These are phyloP conservation scores for Cepaea hortensis DNA, from an alignment of 2,888 invertebrate species.

Conservation along the genomic window DNA sequence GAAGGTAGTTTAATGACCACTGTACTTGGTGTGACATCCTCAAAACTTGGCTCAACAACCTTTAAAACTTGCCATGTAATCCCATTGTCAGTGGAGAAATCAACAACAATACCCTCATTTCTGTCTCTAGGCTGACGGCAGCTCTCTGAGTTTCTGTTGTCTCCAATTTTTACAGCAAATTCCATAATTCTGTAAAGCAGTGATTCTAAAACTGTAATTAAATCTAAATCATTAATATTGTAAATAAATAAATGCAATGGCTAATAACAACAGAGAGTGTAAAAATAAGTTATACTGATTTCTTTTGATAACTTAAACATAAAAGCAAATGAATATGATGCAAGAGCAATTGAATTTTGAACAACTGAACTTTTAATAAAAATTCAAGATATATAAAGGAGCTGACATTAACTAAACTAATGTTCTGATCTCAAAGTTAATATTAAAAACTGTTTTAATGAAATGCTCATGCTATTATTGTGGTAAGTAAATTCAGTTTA, in stretches of 20 bases:
- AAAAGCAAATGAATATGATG: too few species aligned
- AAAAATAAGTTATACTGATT: too few species aligned
- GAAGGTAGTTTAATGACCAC: slow-evolving; percentile 71
- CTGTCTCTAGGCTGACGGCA: slow-evolving; percentile 68
- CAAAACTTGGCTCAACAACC: slow-evolving; percentile 68
- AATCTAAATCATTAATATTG: too few species aligned
- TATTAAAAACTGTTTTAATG: background rate
- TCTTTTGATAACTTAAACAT: too few species aligned
- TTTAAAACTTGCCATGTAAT: slow-evolving; percentile 72
- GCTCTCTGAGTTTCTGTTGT: slow-evolving; percentile 57
- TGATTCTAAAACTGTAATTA: too few species aligned
- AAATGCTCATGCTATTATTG: background rate
- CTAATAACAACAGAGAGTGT: too few species aligned
- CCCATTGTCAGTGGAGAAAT: slow-evolving; percentile 74
- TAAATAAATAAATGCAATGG: too few species aligned
- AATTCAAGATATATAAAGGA: too few species aligned
- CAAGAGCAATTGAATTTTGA: too few species aligned
- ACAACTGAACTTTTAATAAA: too few species aligned
- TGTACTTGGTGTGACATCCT: slow-evolving; percentile 64
- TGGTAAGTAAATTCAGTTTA: background rate
- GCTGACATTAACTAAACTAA: too few species aligned
- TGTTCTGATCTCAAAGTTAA: too few species aligned
- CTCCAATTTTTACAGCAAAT: slow-evolving; percentile 73
- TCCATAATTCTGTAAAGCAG: slow-evolving; percentile 69
- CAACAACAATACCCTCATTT: slow-evolving; percentile 73